Conservation (phyloP, 2,113 vertebrate genomes). For the Lichenostomus cassidix region DNA sequence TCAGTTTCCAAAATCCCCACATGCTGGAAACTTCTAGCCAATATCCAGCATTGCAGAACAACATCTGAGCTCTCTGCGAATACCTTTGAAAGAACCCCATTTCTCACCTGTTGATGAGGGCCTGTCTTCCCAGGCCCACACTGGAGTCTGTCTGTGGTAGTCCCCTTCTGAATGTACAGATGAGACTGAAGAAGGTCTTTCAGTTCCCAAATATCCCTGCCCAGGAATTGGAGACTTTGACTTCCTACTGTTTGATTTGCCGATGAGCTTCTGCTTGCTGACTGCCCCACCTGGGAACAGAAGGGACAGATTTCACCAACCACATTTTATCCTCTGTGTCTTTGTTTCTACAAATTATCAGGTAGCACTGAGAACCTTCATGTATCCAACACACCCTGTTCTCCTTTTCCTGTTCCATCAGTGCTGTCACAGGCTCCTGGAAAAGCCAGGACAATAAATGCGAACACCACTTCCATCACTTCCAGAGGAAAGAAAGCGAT, state of each 20-base stretch:
- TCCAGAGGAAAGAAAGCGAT: background rate
- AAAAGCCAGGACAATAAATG: background rate
- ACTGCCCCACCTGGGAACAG: conserved; percentile 71
- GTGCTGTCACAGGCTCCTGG: background rate
- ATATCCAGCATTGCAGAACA: fast-evolving
- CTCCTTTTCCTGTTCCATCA: background rate
- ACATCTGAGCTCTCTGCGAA: background rate
- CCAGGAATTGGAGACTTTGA: conserved; percentile 93
- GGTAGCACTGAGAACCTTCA: background rate
- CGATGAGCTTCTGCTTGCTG: conserved; percentile 88
- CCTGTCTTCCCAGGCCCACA: conserved; percentile 95
- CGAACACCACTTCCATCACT: background rate
- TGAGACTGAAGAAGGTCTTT: conserved; percentile 93
- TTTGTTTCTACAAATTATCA: background rate
- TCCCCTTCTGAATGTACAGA: conserved; percentile 98
- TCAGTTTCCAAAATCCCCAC: background rate
- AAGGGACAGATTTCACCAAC: background rate
- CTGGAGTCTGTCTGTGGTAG: conserved; percentile 92
- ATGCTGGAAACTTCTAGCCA: background rate
- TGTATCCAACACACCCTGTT: background rate
- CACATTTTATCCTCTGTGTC: background rate
- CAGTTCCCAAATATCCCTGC: conserved; percentile 85
- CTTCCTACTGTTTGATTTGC: conserved; percentile 89
- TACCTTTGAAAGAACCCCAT: background rate
- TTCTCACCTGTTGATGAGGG: conserved; percentile 92